Evolutionary conservation across 2,888 invertebrate species (phyloP).

Genomic region (Chymomyza procnemis): DNA sequence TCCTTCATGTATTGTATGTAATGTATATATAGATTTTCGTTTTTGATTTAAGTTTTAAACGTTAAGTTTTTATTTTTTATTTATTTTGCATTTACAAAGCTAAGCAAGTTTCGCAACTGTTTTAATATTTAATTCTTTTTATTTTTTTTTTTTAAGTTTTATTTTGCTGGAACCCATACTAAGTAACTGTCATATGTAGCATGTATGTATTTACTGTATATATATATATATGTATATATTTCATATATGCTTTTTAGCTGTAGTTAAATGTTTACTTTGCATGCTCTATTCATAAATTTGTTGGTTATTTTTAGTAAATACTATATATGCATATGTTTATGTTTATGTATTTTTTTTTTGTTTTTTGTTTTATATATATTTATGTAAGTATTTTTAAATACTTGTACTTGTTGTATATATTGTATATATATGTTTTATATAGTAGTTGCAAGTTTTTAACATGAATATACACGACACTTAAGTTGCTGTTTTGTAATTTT

Average conservation of each 20-base stretch:
- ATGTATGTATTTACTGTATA: constrained; percentile 2
- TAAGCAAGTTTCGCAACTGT: neutral
- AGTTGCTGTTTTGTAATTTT: constrained; percentile 53
- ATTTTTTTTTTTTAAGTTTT: neutral
- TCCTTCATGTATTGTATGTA: neutral
- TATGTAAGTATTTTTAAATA: neutral
- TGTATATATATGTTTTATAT: constrained; percentile 26
- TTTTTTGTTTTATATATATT: neutral
- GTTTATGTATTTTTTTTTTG: neutral
- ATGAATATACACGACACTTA: constrained; percentile 71
- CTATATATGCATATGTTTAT: neutral
- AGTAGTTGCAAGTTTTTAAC: constrained; percentile 32
- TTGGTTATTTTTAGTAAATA: neutral
- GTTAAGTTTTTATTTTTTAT: neutral
- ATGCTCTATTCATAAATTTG: neutral
- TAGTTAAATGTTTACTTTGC: neutral
- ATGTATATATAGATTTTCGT: neutral
- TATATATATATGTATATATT: neutral
- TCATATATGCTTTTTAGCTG: neutral
- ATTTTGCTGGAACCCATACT: neutral
- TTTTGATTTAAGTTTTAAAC: constrained; percentile 9
- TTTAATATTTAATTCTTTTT: neutral
- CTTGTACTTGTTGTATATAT: constrained; percentile 3
- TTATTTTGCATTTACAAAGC: constrained; percentile 2
- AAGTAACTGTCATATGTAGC: neutral